Percentiles rank a stretch among this genome's conserved stretches.
phyloP scores from a whole-genome alignment of 2,797 vertebrate species.

The Arctocebus calabarensis region DNA sequence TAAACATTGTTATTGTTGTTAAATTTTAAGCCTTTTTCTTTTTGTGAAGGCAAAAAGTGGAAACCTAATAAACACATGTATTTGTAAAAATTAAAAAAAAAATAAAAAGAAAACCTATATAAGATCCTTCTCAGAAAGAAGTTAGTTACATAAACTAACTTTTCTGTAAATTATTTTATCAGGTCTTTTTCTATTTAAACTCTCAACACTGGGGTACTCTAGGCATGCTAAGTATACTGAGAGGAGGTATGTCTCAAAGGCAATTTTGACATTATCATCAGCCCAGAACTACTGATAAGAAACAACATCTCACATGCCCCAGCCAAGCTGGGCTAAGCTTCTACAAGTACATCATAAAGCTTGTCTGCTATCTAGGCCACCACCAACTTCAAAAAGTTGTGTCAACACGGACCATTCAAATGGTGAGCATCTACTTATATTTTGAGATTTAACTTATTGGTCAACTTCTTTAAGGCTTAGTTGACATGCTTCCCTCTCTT shows the following conservation, averaged over 20 bases:
- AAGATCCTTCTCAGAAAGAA: neutral
- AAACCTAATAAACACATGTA: too few relatives aligned
- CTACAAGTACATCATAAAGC: neutral
- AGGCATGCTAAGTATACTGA: neutral
- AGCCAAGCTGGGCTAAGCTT: neutral
- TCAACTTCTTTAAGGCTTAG: neutral
- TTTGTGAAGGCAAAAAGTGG: too few relatives aligned
- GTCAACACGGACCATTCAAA: neutral
- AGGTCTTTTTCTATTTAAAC: neutral
- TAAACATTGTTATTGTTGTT: too few relatives aligned
- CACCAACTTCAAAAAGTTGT: neutral
- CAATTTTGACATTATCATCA: neutral
- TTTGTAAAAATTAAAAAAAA: too few relatives aligned
- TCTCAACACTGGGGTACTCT: neutral
- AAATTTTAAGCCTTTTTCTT: too few relatives aligned
- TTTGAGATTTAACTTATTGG: neutral
- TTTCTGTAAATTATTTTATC: slow-evolving; percentile 14
- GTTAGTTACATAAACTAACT: too few relatives aligned
- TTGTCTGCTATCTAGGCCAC: neutral
- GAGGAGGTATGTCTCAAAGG: neutral
- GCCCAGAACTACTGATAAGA: neutral
- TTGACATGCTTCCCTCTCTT: neutral
- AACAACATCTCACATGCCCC: neutral
- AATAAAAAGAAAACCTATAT: too few relatives aligned
- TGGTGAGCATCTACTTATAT: neutral